These are phyloP conservation scores for Protobothrops mucrosquamatus DNA, from an alignment of 2,113 vertebrate genomes.

Conservation along the genomic window DNA sequence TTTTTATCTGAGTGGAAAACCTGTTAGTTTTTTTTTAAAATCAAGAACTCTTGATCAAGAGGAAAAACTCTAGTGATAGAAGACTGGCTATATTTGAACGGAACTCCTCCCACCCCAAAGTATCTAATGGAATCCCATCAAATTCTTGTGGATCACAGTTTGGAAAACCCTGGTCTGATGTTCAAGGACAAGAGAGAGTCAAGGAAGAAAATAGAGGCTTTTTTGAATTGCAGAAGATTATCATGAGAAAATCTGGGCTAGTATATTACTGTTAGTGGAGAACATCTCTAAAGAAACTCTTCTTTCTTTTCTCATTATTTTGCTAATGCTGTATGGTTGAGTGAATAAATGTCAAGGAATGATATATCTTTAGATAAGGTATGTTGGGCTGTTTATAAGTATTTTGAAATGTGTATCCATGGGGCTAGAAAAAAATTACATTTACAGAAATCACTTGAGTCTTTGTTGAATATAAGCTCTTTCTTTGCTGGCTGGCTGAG, in stretches of 20 bases:
- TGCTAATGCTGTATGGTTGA: neutral
- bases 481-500: fast-evolving
- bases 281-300: neutral
- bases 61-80: neutral
- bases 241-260: neutral
- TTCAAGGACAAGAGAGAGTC: neutral
- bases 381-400: neutral
- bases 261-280: neutral
- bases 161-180: neutral
- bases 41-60: neutral
- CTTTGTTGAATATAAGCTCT: neutral
- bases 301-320: neutral
- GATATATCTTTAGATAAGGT: neutral
- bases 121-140: neutral
- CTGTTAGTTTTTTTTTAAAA: neutral
- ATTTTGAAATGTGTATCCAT: neutral
- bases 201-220: neutral
- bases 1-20: neutral
- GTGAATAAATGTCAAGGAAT: neutral
- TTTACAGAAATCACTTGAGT: neutral
- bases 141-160: neutral
- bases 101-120: neutral
- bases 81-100: neutral
- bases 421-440: neutral
- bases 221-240: neutral